A percentile compares a stretch with the other conserved stretches of the same genome.
These are phyloP conservation scores for Bombus sibiricus DNA, from an alignment of 1,140 invertebrate species.

Conservation along the genomic window DNA sequence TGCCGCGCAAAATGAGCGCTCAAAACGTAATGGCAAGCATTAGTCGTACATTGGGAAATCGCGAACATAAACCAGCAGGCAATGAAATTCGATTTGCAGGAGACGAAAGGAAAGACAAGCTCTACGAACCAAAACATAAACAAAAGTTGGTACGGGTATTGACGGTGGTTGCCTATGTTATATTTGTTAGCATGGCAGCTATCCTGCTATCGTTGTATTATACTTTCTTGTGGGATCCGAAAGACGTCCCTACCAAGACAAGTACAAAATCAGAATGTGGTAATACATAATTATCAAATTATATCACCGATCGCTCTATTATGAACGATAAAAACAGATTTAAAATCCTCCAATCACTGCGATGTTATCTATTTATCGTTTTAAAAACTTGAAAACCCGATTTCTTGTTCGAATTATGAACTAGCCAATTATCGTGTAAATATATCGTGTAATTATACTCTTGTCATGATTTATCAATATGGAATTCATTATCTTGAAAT, in stretches of 20 bases:
- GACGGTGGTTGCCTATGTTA: slow-evolving; percentile 97
- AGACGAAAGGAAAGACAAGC: slow-evolving; percentile 90
- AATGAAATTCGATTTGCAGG: slow-evolving; percentile 88
- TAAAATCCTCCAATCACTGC: neutral
- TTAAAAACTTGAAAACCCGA: neutral
- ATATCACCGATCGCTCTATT: neutral
- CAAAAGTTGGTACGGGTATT: slow-evolving; percentile 95
- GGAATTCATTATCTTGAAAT: neutral
- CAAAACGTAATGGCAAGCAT: slow-evolving; percentile 81
- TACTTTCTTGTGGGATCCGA: slow-evolving; percentile 96
- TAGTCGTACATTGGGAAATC: slow-evolving; percentile 75
- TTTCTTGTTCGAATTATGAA: neutral
- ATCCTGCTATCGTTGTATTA: slow-evolving; percentile 98
- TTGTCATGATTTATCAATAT: neutral
- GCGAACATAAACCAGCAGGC: slow-evolving; percentile 79
- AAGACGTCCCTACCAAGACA: slow-evolving; percentile 67
- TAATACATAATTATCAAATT: neutral
- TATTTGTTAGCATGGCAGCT: slow-evolving; percentile 96
- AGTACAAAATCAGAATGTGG: slow-evolving; percentile 42
- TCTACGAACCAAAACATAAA: slow-evolving; percentile 92
- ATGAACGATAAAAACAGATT: slow-evolving; percentile 58
- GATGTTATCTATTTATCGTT: neutral
- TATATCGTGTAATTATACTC: neutral
- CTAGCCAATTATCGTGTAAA: neutral
- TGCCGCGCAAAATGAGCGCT: slow-evolving; percentile 80